Conservation (phyloP, 53 echinoderm and acorn worm species). For the Echinarachnius parma region DNA sequence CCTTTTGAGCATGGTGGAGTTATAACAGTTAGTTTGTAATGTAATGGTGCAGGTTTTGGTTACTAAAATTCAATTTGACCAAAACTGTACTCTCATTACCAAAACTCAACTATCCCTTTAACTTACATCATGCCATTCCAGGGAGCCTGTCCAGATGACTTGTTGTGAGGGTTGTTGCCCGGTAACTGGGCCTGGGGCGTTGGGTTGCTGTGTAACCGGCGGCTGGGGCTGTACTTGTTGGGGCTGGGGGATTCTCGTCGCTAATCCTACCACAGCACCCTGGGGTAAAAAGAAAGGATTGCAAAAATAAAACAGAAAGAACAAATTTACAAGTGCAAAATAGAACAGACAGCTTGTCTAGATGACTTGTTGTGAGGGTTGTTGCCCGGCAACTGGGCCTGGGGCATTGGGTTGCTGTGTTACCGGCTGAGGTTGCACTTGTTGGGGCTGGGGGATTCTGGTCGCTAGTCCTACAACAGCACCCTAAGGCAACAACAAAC, state of each 20-base stretch:
- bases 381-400: slow-evolving; percentile 5
- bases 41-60: too few species aligned
- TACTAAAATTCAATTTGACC: too few species aligned
- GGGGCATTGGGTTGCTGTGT: not conserved
- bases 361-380: slow-evolving; percentile 37
- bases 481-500: too few species aligned
- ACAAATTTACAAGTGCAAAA: too few species aligned
- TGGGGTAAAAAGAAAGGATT: too few species aligned
- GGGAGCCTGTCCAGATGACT: slow-evolving; percentile 69
- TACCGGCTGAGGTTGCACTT: not conserved
- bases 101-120: too few species aligned
- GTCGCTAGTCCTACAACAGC: slow-evolving; percentile 20
- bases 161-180: slow-evolving; percentile 31
- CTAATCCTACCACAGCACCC: slow-evolving; percentile 5
- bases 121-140: slow-evolving; percentile 94
- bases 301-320: too few species aligned
- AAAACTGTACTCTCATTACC: too few species aligned
- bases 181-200: not conserved
- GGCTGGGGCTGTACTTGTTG: not conserved
- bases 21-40: too few species aligned
- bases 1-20: too few species aligned
- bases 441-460: slow-evolving; percentile 19
- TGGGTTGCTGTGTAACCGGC: not conserved
- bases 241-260: slow-evolving; percentile 30
- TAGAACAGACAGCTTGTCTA: slow-evolving; percentile 76